phyloP scores from a whole-genome alignment of 1,140 invertebrate species.

The Anadara kagoshimensis region DNA sequence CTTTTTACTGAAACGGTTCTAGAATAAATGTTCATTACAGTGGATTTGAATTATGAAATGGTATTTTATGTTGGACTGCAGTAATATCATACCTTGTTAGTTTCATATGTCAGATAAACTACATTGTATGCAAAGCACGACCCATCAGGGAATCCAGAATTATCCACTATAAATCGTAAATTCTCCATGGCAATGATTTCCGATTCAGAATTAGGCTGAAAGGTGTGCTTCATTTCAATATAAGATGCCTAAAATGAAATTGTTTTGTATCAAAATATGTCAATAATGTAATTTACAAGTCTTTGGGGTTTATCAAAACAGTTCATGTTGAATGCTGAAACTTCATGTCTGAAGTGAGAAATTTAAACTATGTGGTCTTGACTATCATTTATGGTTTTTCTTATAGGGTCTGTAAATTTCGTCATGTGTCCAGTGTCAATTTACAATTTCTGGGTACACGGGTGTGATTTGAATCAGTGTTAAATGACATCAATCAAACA shows the following conservation, averaged over 20 bases:
- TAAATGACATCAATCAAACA: too few species aligned
- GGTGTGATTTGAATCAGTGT: too few species aligned
- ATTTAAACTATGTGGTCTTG: not conserved
- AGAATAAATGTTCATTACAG: too few species aligned
- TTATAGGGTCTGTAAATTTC: not conserved
- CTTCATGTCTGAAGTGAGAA: not conserved
- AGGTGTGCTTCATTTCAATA: conserved; percentile 52
- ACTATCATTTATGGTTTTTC: not conserved
- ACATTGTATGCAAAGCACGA: conserved; percentile 60
- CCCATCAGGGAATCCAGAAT: conserved; percentile 45
- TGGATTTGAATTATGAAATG: not conserved
- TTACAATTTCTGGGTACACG: too few species aligned
- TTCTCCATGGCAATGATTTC: conserved; percentile 62
- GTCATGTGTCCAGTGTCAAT: not conserved
- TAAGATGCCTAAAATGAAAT: conserved; percentile 58
- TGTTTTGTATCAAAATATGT: not conserved
- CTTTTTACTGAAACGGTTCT: too few species aligned
- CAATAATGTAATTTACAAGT: not conserved
- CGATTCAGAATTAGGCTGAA: conserved; percentile 46
- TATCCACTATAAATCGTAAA: conserved; percentile 55
- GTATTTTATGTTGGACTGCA: not conserved
- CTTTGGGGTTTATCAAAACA: too few species aligned
- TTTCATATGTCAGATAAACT: conserved; percentile 64
- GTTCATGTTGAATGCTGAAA: not conserved
- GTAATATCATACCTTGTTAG: conserved; percentile 56